Percentiles rank a stretch among this genome's conserved stretches.
phyloP scores from a whole-genome alignment of 2,113 vertebrate genomes.

The Podarcis cretensis region DNA sequence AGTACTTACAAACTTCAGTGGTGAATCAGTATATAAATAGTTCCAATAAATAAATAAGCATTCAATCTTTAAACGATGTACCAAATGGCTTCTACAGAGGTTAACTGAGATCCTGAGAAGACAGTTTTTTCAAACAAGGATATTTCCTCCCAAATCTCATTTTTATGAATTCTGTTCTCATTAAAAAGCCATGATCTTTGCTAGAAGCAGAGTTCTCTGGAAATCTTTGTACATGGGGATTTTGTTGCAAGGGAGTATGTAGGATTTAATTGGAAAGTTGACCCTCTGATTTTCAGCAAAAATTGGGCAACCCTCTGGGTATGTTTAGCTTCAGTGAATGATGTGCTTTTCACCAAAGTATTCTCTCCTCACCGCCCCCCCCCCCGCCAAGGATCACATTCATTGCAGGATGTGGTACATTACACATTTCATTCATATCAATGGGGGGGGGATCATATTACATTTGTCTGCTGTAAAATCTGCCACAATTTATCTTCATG shows the following conservation, averaged over 20 bases:
- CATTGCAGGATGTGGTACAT: background rate
- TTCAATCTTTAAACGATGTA: background rate
- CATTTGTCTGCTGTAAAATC: background rate
- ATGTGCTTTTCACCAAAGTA: background rate
- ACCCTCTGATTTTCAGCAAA: constrained; percentile 18
- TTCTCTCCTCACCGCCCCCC: background rate
- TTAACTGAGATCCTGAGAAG: background rate
- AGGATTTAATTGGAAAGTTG: background rate
- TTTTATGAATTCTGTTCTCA: background rate
- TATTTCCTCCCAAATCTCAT: constrained; percentile 1
- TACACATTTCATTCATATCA: background rate
- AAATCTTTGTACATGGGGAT: background rate
- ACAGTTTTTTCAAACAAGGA: background rate
- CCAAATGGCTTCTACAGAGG: background rate
- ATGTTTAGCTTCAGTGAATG: background rate
- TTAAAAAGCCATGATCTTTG: constrained; percentile 19
- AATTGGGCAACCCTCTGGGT: background rate
- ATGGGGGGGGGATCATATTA: background rate
- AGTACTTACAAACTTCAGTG: too few species aligned
- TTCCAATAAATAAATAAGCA: background rate
- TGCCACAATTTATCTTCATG: background rate
- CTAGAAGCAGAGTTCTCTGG: background rate
- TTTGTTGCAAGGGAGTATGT: constrained; percentile 8
- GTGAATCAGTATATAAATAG: too few species aligned
- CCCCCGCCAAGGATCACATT: background rate